These are phyloP conservation scores for Peromyscus nudipes DNA, from an alignment of 2,797 vertebrate genomes.

Conservation along the genomic window DNA sequence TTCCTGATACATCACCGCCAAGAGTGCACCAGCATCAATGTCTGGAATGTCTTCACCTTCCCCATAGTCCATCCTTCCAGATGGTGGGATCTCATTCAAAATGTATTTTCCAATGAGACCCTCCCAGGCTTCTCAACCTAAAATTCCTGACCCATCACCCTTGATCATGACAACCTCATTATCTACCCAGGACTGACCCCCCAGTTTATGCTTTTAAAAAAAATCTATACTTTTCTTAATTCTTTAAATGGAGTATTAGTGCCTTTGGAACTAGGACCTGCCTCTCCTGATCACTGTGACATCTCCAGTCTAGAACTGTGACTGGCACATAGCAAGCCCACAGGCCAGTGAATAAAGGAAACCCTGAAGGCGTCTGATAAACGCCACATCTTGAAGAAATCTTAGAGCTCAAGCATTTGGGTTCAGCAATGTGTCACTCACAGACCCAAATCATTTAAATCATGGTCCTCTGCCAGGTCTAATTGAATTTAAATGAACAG, in stretches of 20 bases:
- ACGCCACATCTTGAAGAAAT: background rate
- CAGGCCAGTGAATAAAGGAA: background rate
- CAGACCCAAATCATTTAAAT: conserved; percentile 24
- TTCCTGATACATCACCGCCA: background rate
- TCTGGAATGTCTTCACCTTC: background rate
- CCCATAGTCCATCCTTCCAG: background rate
- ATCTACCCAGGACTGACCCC: background rate
- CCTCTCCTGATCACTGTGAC: background rate
- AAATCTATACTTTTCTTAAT: background rate
- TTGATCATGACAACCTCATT: background rate
- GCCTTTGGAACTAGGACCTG: background rate
- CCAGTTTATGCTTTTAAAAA: background rate
- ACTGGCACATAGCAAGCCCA: background rate
- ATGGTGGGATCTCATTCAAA: background rate
- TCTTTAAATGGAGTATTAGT: background rate
- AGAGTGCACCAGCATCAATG: background rate
- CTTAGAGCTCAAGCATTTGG: conserved; percentile 10
- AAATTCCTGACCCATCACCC: background rate
- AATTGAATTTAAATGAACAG: conserved; percentile 55
- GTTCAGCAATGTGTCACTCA: conserved; percentile 39
- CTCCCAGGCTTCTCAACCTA: background rate
- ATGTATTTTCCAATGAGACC: background rate
- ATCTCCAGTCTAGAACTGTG: background rate
- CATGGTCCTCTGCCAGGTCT: background rate
- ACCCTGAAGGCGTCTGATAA: background rate